These are phyloP conservation scores for Phenganax subtilis DNA, from an alignment of 92 coral and sea anemone species.

Conservation along the genomic window DNA sequence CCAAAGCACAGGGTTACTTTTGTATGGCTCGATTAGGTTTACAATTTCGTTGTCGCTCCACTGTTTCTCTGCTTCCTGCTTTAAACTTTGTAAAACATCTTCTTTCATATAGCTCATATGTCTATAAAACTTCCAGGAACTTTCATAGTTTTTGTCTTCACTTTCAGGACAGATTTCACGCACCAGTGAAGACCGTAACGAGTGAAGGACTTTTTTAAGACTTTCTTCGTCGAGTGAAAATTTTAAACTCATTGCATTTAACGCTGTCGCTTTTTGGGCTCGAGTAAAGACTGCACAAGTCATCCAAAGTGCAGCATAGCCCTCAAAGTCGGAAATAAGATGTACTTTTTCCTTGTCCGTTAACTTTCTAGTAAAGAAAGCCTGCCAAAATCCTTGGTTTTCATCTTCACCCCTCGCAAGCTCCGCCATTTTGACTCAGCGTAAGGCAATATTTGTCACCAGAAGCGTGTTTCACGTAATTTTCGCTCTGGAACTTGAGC, in stretches of 20 bases:
- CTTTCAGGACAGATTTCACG: conserved; percentile 23
- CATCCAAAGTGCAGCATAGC: conserved; percentile 27
- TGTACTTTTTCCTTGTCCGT: conserved; percentile 39
- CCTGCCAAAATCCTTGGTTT: conserved; percentile 31
- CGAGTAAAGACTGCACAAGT: conserved; percentile 28
- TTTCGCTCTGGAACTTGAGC: conserved; percentile 25
- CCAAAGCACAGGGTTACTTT: conserved; percentile 2
- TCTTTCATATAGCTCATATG: conserved; percentile 39
- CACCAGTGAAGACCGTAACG: conserved; percentile 41
- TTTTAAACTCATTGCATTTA: conserved; percentile 36
- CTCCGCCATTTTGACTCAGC: conserved; percentile 32
- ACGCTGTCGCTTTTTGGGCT: conserved; percentile 30
- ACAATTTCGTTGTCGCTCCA: conserved; percentile 5
- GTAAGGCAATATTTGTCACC: conserved; percentile 27
- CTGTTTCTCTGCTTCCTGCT: conserved; percentile 4
- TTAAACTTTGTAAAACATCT: conserved; percentile 45
- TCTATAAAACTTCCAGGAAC: conserved; percentile 46
- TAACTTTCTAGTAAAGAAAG: conserved; percentile 15
- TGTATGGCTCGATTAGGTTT: neutral
- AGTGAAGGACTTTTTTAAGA: conserved; percentile 40
- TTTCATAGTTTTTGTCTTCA: conserved; percentile 40
- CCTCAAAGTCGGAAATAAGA: conserved; percentile 34
- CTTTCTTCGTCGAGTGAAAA: conserved; percentile 32
- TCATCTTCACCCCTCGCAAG: conserved; percentile 32
- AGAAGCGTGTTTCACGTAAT: conserved; percentile 28